phyloP scores from a whole-genome alignment of 2,113 vertebrate species.

The Odocoileus hemionus region DNA sequence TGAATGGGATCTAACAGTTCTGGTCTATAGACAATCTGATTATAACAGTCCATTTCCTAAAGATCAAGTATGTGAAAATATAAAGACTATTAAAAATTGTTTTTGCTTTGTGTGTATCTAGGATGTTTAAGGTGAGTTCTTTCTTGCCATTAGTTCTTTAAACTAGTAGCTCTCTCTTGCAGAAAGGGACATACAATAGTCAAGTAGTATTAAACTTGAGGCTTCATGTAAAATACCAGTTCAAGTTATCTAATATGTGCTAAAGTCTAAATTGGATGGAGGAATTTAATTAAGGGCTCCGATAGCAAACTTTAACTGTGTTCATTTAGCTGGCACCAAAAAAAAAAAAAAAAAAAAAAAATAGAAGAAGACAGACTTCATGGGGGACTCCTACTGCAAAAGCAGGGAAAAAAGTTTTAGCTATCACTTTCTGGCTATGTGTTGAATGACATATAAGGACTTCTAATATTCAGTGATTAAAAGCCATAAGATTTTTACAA shows the following conservation, averaged over 20 bases:
- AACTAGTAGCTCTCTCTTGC: not conserved
- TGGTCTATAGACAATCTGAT: not conserved
- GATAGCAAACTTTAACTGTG: not conserved
- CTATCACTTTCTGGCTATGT: not conserved
- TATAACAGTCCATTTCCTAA: not conserved
- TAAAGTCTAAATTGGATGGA: not conserved
- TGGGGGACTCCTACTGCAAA: not conserved
- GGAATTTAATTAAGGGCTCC: not conserved
- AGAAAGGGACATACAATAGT: not conserved
- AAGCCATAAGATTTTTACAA: not conserved
- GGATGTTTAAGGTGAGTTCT: not conserved
- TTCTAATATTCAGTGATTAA: not conserved
- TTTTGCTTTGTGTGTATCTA: not conserved
- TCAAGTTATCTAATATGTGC: not conserved
- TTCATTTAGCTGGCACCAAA: not conserved
- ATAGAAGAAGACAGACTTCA: not conserved
- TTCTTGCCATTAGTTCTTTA: not conserved
- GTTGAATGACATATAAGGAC: not conserved
- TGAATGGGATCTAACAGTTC: not conserved
- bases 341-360: not conserved
- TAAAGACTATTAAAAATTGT: not conserved
- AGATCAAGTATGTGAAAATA: not conserved
- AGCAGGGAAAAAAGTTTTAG: not conserved
- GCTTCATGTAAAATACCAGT: not conserved
- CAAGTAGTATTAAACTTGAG: not conserved